phyloP scores from a whole-genome alignment of 2,797 vertebrate genomes.

The Pseudochirops cupreus region DNA sequence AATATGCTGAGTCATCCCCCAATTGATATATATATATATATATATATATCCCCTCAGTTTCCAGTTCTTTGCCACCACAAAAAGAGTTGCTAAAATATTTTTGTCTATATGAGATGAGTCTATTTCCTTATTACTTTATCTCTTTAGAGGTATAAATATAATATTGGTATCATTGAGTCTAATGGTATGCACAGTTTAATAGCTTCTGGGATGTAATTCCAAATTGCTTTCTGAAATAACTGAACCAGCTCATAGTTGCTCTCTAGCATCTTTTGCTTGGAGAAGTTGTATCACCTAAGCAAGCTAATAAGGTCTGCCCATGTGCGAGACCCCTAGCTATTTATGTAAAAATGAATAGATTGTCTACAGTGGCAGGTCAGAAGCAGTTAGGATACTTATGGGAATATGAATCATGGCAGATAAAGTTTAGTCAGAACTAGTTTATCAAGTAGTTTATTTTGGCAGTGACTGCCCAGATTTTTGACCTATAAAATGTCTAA shows the following conservation, averaged over 20 bases:
- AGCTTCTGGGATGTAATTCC: background rate
- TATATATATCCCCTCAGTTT: background rate
- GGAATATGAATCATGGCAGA: background rate
- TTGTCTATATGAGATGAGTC: background rate
- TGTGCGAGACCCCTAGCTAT: background rate
- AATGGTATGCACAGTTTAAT: background rate
- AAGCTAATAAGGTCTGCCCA: background rate
- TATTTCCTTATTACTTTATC: background rate
- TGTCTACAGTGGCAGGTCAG: background rate
- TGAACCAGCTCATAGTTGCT: background rate
- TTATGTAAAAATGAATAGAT: background rate
- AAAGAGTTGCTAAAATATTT: background rate
- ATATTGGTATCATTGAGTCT: background rate
- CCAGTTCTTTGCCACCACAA: background rate
- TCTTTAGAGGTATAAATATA: background rate
- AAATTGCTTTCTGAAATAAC: background rate
- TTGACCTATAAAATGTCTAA: conserved; percentile 26
- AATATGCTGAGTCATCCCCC: background rate
- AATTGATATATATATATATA: background rate
- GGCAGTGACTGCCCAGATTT: conserved; percentile 26
- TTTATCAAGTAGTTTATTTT: conserved; percentile 17
- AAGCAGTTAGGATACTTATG: background rate
- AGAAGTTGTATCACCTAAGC: background rate
- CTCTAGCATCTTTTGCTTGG: background rate
- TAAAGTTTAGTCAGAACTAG: background rate